Evolutionary conservation across 2,888 invertebrate genomes (phyloP).

Genomic region (Leptopilina syphax): DNA sequence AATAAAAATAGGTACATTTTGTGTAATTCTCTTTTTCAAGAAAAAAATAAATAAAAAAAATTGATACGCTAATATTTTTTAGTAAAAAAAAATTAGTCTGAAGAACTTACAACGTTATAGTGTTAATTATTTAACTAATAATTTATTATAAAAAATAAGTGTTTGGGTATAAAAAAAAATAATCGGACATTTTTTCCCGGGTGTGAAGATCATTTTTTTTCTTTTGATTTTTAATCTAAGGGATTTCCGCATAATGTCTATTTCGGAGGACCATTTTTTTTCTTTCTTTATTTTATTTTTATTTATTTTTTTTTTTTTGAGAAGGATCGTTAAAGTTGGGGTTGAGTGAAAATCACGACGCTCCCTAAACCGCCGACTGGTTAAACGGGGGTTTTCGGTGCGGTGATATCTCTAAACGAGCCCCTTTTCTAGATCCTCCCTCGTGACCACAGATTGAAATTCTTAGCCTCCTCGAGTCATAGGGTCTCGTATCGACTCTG

Average conservation of each 20-base stretch:
- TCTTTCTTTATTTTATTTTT: too few species aligned
- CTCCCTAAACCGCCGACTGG: constrained; percentile 63
- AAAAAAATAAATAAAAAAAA: too few species aligned
- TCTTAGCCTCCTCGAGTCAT: constrained; percentile 64
- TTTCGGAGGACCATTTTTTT: constrained; percentile 11
- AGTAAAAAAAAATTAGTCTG: too few species aligned
- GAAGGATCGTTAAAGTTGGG: constrained; percentile 45
- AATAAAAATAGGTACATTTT: too few species aligned
- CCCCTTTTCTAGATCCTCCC: constrained; percentile 63
- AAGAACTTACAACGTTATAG: too few species aligned
- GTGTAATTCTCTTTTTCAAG: neutral
- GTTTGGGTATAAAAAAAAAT: too few species aligned
- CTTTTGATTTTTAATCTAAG: constrained; percentile 15
- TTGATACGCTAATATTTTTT: too few species aligned
- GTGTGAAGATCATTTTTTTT: neutral
- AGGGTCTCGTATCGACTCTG: constrained; percentile 63
- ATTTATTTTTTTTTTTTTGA: neutral
- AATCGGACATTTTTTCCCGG: too few species aligned
- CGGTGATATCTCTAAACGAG: constrained; percentile 62
- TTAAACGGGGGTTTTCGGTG: constrained; percentile 57
- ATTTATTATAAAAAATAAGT: too few species aligned
- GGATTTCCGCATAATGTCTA: constrained; percentile 12
- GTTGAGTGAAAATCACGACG: constrained; percentile 67
- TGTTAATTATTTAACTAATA: too few species aligned
- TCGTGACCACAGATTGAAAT: constrained; percentile 76